phyloP scores from a whole-genome alignment of 1,140 invertebrate species.

The Stenopsyche tienmushanensis region DNA sequence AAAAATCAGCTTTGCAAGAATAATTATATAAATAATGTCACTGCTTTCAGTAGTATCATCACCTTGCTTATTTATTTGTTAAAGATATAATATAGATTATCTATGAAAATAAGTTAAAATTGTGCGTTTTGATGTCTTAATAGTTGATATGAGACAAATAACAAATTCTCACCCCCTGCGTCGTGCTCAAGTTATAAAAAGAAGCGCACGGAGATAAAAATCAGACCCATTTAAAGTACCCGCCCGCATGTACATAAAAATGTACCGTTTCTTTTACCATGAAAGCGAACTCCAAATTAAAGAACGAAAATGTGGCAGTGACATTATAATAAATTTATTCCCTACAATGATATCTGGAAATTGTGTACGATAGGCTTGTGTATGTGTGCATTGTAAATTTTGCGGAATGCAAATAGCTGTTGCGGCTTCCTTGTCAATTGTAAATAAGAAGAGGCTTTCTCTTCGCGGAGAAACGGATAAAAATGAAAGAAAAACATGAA shows the following conservation, averaged over 20 bases:
- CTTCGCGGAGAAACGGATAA: conserved; percentile 1
- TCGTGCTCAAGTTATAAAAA: too few relatives aligned
- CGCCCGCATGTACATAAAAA: neutral
- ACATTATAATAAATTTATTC: neutral
- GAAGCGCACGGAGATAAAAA: neutral
- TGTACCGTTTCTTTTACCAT: neutral
- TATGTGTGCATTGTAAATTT: neutral
- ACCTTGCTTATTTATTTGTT: too few relatives aligned
- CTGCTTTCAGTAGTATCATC: too few relatives aligned
- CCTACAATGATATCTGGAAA: neutral
- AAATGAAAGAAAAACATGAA: conserved; percentile 16
- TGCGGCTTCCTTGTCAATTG: conserved; percentile 12
- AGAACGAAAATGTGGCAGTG: neutral
- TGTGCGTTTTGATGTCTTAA: too few relatives aligned
- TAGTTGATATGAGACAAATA: too few relatives aligned
- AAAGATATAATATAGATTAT: too few relatives aligned
- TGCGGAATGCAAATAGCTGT: conserved; percentile 12
- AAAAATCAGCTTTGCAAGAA: too few relatives aligned
- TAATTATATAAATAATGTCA: too few relatives aligned
- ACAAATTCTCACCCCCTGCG: too few relatives aligned
- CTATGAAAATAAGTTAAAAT: too few relatives aligned
- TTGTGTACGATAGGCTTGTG: neutral
- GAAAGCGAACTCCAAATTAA: neutral
- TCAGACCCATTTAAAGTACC: neutral
- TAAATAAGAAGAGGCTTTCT: conserved; percentile 18